Conservation (phyloP, 1,140 invertebrate species). For the Drosophila lini region DNA sequence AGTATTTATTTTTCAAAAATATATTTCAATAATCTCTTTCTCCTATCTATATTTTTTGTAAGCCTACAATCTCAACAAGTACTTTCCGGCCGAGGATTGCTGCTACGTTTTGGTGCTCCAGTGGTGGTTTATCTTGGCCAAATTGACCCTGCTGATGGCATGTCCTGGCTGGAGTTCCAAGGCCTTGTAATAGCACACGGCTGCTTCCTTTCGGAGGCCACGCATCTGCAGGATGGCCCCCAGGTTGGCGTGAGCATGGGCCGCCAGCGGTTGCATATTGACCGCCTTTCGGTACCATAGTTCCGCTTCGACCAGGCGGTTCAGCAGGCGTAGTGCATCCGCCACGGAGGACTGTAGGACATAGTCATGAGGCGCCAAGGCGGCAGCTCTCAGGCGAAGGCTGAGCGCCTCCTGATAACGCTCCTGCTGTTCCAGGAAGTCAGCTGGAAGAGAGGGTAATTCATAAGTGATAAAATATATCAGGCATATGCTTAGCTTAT, state of each 20-base stretch:
- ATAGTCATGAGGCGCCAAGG: conserved; percentile 91
- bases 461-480: no score
- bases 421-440: conserved; percentile 92
- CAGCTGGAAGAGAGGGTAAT: conserved; percentile 87
- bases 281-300: conserved; percentile 91
- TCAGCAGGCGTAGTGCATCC: conserved; percentile 91
- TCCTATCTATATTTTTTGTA: conserved; percentile 26
- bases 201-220: conserved; percentile 94
- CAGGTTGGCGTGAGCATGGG: conserved; percentile 95
- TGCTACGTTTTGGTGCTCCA: conserved; percentile 54
- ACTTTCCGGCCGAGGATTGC: neutral
- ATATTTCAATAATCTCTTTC: conserved; percentile 14
- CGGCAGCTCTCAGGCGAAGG: conserved; percentile 90
- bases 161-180: conserved; percentile 93
- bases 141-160: conserved; percentile 93
- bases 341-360: conserved; percentile 93
- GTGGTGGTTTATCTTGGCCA: conserved; percentile 87
- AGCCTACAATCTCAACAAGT: conserved; percentile 10
- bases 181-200: conserved; percentile 92
- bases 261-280: conserved; percentile 85
- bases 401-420: conserved; percentile 92
- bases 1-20: conserved; percentile 37
- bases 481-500: neutral
- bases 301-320: conserved; percentile 92
- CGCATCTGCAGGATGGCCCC: conserved; percentile 97